phyloP scores from a whole-genome alignment of 2,888 invertebrate genomes.

The Pimpla rufipes region DNA sequence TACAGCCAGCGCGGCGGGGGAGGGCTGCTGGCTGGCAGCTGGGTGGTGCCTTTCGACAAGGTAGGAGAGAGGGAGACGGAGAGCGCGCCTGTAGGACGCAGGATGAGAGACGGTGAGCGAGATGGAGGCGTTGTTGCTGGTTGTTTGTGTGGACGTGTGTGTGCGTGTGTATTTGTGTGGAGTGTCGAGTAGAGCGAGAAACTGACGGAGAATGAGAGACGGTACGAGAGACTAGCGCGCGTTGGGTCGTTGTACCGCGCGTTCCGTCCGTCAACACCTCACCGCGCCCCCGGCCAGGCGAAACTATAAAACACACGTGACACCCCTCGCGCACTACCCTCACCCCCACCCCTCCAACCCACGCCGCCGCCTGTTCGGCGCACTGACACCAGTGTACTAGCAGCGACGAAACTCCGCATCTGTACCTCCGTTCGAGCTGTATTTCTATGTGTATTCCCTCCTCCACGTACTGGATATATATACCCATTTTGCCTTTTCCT shows the following conservation, averaged over 20 bases:
- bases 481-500: conserved; percentile 27
- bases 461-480: conserved; percentile 27
- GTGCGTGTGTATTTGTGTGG: not conserved
- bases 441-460: conserved; percentile 42
- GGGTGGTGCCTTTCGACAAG: conserved; percentile 78
- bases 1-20: conserved; percentile 73
- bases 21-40: conserved; percentile 77
- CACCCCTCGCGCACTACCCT: conserved; percentile 77
- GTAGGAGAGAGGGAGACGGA: conserved; percentile 48
- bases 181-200: conserved; percentile 52
- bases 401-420: conserved; percentile 40
- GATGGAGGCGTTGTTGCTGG: conserved; percentile 46
- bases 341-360: conserved; percentile 52
- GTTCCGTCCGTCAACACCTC: conserved; percentile 84
- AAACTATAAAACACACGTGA: conserved; percentile 84
- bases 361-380: conserved; percentile 68
- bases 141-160: not conserved
- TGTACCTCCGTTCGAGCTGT: conserved; percentile 5
- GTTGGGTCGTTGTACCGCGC: conserved; percentile 81
- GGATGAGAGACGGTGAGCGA: conserved; percentile 23
- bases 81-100: conserved; percentile 15
- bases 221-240: conserved; percentile 72
- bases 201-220: conserved; percentile 64
- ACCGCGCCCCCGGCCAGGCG: conserved; percentile 78
- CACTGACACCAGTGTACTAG: conserved; percentile 72